These are phyloP conservation scores for Trachelus tabidus DNA, from an alignment of 2,888 invertebrate genomes.

Conservation along the genomic window DNA sequence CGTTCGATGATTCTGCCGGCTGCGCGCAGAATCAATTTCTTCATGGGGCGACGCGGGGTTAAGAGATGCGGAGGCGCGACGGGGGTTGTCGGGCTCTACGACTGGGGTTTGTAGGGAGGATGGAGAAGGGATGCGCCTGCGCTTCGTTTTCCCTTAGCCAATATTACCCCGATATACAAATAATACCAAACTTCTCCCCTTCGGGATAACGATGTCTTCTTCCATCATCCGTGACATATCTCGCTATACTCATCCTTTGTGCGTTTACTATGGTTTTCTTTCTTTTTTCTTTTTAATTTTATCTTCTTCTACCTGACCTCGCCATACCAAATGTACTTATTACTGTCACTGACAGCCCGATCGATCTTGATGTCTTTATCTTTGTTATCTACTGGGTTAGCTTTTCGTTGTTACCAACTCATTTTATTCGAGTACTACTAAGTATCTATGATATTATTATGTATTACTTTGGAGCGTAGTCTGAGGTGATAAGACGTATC, in stretches of 20 bases:
- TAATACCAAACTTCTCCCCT: not conserved
- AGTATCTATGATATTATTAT: not conserved
- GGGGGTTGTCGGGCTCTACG: not conserved
- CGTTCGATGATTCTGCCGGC: conserved; percentile 25
- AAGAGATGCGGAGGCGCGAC: not conserved
- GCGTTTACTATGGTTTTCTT: not conserved
- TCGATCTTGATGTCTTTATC: not conserved
- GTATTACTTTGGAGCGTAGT: not conserved
- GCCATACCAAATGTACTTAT: not conserved
- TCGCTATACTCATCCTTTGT: not conserved
- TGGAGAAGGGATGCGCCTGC: conserved; percentile 18
- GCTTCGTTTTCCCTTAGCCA: conserved; percentile 9
- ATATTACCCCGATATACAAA: conserved; percentile 4
- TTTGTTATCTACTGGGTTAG: not conserved
- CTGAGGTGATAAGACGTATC: not conserved
- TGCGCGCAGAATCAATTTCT: conserved; percentile 61
- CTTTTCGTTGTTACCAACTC: not conserved
- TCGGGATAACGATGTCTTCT: not conserved
- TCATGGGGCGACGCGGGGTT: conserved; percentile 20
- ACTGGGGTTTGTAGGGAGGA: not conserved
- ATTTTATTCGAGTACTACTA: not conserved
- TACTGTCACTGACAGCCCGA: not conserved
- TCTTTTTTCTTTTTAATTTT: not conserved
- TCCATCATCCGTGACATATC: not conserved
- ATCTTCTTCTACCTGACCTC: not conserved